Evolutionary conservation across 2,797 vertebrate genomes (phyloP).

Genomic region (Fistularia commersonii): DNA sequence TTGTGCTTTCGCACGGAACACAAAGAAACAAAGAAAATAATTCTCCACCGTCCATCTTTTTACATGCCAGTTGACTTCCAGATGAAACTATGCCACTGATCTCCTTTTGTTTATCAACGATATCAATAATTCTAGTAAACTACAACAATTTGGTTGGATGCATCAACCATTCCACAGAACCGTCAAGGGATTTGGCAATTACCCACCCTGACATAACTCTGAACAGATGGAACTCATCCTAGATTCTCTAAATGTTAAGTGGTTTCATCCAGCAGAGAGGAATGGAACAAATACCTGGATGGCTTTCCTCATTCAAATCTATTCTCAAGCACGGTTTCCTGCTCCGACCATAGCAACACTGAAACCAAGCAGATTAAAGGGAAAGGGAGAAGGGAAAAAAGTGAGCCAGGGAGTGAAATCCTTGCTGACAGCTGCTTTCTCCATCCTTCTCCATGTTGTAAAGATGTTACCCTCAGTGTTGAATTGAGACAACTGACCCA

Average conservation of each 20-base stretch:
- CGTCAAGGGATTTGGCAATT: conserved; percentile 19
- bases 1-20: no score
- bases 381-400: conserved; percentile 17
- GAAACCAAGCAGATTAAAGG: conserved; percentile 57
- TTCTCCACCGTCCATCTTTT: no score
- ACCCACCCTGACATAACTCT: conserved; percentile 12
- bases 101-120: conserved; percentile 19
- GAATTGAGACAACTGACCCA: conserved; percentile 78
- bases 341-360: conserved; percentile 75
- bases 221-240: conserved; percentile 51
- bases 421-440: conserved; percentile 79
- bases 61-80: no score
- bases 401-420: conserved; percentile 70
- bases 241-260: conserved; percentile 64
- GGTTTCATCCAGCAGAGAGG: conserved; percentile 72
- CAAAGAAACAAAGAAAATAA: no score
- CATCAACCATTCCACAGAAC: conserved; percentile 10
- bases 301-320: conserved; percentile 63
- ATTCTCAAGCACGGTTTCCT: conserved; percentile 72
- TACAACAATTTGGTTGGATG: conserved; percentile 19
- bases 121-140: conserved; percentile 25
- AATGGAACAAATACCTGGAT: conserved; percentile 79
- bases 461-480: conserved; percentile 71
- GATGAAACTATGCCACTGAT: no score
- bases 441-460: conserved; percentile 71